Evolutionary conservation across 2,797 vertebrate genomes (phyloP), one percentile per base, ranked within the genome.

Genomic region (Valencia hispanica): DNA sequence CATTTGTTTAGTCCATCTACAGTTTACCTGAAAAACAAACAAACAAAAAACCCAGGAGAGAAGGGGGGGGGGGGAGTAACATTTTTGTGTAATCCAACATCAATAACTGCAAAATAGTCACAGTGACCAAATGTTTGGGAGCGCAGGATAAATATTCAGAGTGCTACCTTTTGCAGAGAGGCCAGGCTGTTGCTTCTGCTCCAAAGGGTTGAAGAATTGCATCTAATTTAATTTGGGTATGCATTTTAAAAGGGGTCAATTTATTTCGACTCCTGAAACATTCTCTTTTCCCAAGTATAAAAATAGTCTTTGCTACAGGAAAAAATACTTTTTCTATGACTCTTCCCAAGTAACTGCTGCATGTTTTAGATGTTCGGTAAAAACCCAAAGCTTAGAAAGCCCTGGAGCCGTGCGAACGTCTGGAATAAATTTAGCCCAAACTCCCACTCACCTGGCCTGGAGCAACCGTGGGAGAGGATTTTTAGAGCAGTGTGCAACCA

Each of bases 401-500:
- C 47, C 17, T 2, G 77, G 57, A 77, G 75, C 36, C 30, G 7
- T 59, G 71, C 43, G 47, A 68, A 75, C 36, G 82, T 81, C 72
- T 84, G 70, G 69, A 86, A 78, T 80, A 81, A 51, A 85, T 71
- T 72, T 69, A 34, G 61, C 70, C 45, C 68, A 32, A 43, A 71
- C 88, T 63, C 78, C 79, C 70, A 90, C 93, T 96, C 89, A 99
- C 97, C 97, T 98, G 97, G 96, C 97, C 97, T 95, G 96, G 96
- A 97, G 96, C 96, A 96, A 95, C 95, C 95, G 96, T 95, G 6
- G 63, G 79, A 76, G 86, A 86, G 68, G 84, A 70, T 84, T 93
- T 68, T 97, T 98, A 99, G 90, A 99, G 97, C 96, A 99, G 96
- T 93, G 97, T 95, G 95, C 98, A 99, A 83, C 87, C 87, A 0